These are phyloP conservation scores for Prenolepis imparis DNA, from an alignment of 2,888 invertebrate species.

Conservation along the genomic window DNA sequence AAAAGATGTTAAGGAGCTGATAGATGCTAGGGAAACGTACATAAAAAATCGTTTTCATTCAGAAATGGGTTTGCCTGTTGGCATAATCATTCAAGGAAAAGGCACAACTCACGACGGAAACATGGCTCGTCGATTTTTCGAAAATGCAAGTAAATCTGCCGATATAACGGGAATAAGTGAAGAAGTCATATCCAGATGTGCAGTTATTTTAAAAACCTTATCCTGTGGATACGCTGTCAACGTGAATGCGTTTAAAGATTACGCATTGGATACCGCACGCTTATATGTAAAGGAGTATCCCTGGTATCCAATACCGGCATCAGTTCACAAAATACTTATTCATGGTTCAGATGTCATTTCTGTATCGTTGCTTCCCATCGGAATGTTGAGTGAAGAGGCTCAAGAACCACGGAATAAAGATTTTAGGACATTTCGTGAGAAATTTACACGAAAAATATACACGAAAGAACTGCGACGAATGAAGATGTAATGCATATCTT, in stretches of 20 bases:
- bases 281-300: too few relatives aligned
- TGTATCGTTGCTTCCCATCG: slow-evolving; percentile 8
- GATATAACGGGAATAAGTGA: too few relatives aligned
- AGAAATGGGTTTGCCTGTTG: slow-evolving; percentile 19
- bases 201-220: too few relatives aligned
- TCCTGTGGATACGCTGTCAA: too few relatives aligned
- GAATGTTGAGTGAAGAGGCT: slow-evolving; percentile 22
- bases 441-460: neutral
- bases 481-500: slow-evolving; percentile 25
- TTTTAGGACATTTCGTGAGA: slow-evolving; percentile 10
- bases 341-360: neutral
- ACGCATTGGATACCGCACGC: too few relatives aligned
- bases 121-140: too few relatives aligned
- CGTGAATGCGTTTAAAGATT: too few relatives aligned
- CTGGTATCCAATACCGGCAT: too few relatives aligned
- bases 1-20: neutral
- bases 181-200: too few relatives aligned
- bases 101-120: slow-evolving; percentile 25
- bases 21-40: neutral
- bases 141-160: too few relatives aligned
- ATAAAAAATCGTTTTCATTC: neutral
- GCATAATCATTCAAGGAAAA: slow-evolving; percentile 14
- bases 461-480: slow-evolving; percentile 17
- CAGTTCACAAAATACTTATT: neutral
- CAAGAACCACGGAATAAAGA: slow-evolving; percentile 19